Base-by-base conservation (phyloP, 1,140 invertebrate genomes). In the Drosophila athabasca region DNA sequence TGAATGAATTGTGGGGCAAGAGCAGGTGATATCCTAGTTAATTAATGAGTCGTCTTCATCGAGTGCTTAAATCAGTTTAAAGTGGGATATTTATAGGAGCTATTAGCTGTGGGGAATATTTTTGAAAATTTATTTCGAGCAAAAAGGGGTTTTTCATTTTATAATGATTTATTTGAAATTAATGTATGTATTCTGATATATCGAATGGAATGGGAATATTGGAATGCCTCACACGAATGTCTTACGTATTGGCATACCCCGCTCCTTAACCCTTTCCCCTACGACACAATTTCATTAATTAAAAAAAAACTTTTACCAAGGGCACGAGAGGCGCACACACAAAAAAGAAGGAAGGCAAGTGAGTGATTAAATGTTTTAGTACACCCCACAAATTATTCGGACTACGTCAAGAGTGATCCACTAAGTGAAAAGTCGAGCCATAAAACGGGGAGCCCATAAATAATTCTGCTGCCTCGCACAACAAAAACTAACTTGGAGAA, bases 11-110 rank as follows among this genome's bases (percentile, higher is more conserved):
- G 66, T 26, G 19, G 35, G 57, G 51, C 9, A 29, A 41, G 24
- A 17, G n/a, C 15, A 64, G 64, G 66, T 58, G 66, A 58, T 69
- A 68, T 69, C 64, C 35, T 58, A 49, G 22, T 43, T 50, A 69
- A 69, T 69, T 69, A 69, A 69, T 69, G 65, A 29, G 35, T 13
- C 11, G 3, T 13, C 52, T 22, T 5, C 45, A 35, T 6, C n/a
- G 45, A 69, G 65, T 69, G 45, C 52, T 69, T 58, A 69, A 43
- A 35, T 55, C 52, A 35, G 50, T 35, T 70, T 45, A 19, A 11
- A 48, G 31, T n/a, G 9, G 29, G 35, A 35, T 69, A 69, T 69
- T 69, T 58, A 58, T 69, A 58, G 67, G 50, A 44, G 35, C 65
- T 69, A 69, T 58, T 69, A 69, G 57, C 43, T 35, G 17, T 41